Evolutionary conservation across 2,113 vertebrate genomes (phyloP).

Genomic region (Plotosus lineatus): DNA sequence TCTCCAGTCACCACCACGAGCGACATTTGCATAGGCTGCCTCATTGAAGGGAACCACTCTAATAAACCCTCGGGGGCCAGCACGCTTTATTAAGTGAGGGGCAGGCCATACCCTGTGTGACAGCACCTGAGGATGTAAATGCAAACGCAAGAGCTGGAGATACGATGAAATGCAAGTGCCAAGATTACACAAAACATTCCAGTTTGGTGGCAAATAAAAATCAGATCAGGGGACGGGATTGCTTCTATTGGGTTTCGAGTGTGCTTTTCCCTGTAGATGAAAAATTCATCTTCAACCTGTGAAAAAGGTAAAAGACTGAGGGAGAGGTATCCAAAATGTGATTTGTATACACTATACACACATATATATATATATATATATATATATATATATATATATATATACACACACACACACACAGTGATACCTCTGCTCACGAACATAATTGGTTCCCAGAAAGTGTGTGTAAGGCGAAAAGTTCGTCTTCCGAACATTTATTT

Average conservation of each 20-base stretch:
- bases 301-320: conserved; percentile 39
- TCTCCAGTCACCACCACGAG: conserved; percentile 71
- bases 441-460: too few relatives aligned
- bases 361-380: too few relatives aligned
- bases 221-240: conserved; percentile 69
- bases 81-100: conserved; percentile 64
- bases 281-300: conserved; percentile 70
- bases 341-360: too few relatives aligned
- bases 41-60: conserved; percentile 69
- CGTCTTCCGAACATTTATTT: too few relatives aligned
- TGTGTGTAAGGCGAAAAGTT: too few relatives aligned
- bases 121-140: conserved; percentile 43
- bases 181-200: conserved; percentile 64
- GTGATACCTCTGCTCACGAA: too few relatives aligned
- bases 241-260: conserved; percentile 72
- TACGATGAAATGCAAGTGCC: conserved; percentile 54
- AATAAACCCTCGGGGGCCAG: conserved; percentile 70
- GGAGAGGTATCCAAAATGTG: conserved; percentile 59
- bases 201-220: conserved; percentile 70
- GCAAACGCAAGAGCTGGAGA: conserved; percentile 60
- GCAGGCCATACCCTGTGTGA: conserved; percentile 63
- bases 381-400: too few relatives aligned
- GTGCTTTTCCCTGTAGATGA: conserved; percentile 72
- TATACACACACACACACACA: too few relatives aligned
- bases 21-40: conserved; percentile 75